phyloP scores from a whole-genome alignment of 2,888 invertebrate genomes.

The Andrena camellia region DNA sequence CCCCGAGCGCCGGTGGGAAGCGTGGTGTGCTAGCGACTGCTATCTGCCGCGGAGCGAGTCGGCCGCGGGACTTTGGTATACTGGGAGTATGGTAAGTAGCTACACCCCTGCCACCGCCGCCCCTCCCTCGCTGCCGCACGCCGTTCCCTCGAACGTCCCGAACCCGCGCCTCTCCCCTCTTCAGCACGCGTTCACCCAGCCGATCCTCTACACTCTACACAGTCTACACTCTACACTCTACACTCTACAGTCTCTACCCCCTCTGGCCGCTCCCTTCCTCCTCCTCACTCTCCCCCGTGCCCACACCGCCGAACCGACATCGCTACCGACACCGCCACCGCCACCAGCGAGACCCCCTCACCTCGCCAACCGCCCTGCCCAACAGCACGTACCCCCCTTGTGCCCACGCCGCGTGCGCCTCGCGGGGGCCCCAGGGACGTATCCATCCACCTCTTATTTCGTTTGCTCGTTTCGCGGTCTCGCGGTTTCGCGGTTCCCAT shows the following conservation, averaged over 20 bases:
- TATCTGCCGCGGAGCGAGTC: conserved; percentile 81
- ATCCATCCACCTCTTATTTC: conserved; percentile 44
- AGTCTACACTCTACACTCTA: no score
- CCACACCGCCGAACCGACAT: conserved; percentile 21
- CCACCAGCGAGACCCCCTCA: conserved; percentile 48
- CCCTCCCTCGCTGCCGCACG: conserved; percentile 69
- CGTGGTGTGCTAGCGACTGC: conserved; percentile 81
- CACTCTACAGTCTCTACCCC: no score
- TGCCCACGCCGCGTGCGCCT: conserved; percentile 35
- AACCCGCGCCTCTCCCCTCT: conserved; percentile 68
- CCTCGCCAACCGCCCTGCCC: conserved; percentile 58
- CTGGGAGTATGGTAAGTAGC: conserved; percentile 84
- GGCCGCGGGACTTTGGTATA: conserved; percentile 81
- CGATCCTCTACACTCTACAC: conserved; percentile 61
- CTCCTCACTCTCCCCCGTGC: conserved; percentile 29
- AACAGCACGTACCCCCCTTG: conserved; percentile 61
- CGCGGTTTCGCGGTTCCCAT: neutral
- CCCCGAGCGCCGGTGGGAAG: conserved; percentile 69
- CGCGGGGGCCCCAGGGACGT: conserved; percentile 72
- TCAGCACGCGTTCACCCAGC: conserved; percentile 53
- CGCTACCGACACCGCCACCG: conserved; percentile 53
- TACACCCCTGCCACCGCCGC: conserved; percentile 81
- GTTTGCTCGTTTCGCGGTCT: neutral
- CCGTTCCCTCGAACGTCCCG: conserved; percentile 64
- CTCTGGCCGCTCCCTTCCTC: neutral